phyloP scores from a whole-genome alignment of 2,888 invertebrate species.

The Hipparchia semele region DNA sequence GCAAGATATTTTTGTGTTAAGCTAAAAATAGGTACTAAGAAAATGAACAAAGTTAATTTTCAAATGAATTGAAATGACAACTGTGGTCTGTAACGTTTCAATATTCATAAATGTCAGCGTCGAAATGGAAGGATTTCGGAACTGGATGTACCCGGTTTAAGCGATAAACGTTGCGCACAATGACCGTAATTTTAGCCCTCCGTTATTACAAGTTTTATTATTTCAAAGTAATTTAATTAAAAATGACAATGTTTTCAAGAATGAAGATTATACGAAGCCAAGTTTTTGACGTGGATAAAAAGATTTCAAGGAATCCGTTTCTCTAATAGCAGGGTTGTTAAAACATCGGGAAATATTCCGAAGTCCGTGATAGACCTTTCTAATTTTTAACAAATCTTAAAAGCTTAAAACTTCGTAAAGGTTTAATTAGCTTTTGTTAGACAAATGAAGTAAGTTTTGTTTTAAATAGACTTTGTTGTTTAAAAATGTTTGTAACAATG shows the following conservation, averaged over 20 bases:
- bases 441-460: constrained; percentile 42
- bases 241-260: constrained; percentile 65
- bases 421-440: constrained; percentile 50
- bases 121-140: constrained; percentile 52
- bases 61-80: constrained; percentile 41
- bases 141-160: constrained; percentile 48
- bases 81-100: constrained; percentile 45
- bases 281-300: constrained; percentile 63
- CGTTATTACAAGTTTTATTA: constrained; percentile 59
- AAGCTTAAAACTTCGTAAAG: constrained; percentile 43
- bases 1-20: background rate
- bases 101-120: constrained; percentile 56
- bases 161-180: constrained; percentile 54
- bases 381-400: constrained; percentile 55
- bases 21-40: background rate
- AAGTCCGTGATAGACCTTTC: constrained; percentile 45
- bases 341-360: constrained; percentile 41
- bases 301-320: constrained; percentile 60
- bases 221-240: constrained; percentile 69
- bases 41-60: constrained; percentile 32
- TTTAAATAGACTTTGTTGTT: constrained; percentile 30
- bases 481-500: constrained; percentile 14
- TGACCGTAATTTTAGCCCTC: constrained; percentile 51
- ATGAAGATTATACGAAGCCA: constrained; percentile 66
- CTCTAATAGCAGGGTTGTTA: constrained; percentile 51